phyloP scores from a whole-genome alignment of 1,140 invertebrate genomes.

The Ips typographus region DNA sequence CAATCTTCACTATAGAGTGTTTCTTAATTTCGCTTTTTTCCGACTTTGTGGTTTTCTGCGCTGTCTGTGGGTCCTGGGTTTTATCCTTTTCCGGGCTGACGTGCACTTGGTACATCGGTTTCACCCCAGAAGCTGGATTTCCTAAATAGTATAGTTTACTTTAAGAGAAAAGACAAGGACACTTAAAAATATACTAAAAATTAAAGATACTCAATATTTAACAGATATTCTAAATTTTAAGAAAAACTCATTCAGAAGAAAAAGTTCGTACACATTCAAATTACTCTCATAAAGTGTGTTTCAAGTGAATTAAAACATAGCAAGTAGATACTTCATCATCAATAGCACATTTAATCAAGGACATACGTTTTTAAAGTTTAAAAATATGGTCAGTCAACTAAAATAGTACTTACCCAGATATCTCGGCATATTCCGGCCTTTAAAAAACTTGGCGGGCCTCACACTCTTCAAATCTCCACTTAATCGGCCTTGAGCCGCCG shows the following conservation, averaged over 20 bases:
- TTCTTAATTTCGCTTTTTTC: conserved; percentile 44
- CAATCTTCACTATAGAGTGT: conserved; percentile 60
- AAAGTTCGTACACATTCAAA: too few species aligned
- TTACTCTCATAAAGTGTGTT: too few species aligned
- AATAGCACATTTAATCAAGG: too few species aligned
- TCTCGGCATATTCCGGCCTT: conserved; percentile 59
- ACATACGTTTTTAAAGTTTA: too few species aligned
- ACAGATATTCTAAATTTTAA: not conserved
- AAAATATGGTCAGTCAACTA: too few species aligned
- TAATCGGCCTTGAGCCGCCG: conserved; percentile 11
- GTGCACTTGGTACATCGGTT: conserved; percentile 60
- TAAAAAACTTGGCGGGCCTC: conserved; percentile 61
- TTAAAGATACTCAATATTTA: too few species aligned
- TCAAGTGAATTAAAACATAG: too few species aligned
- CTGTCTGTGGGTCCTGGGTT: conserved; percentile 13
- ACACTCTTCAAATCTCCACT: conserved; percentile 41
- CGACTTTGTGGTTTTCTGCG: conserved; percentile 10
- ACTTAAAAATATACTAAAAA: too few species aligned
- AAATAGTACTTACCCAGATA: conserved; percentile 53
- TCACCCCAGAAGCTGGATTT: conserved; percentile 63
- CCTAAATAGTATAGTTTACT: conserved; percentile 34
- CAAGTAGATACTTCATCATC: too few species aligned
- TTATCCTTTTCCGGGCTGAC: conserved; percentile 48
- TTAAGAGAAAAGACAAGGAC: not conserved
- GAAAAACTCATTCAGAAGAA: not conserved